Evolutionary conservation across 2,888 invertebrate genomes (phyloP), one percentile per base, ranked within the genome.

Genomic region (Mythimna lalbum): DNA sequence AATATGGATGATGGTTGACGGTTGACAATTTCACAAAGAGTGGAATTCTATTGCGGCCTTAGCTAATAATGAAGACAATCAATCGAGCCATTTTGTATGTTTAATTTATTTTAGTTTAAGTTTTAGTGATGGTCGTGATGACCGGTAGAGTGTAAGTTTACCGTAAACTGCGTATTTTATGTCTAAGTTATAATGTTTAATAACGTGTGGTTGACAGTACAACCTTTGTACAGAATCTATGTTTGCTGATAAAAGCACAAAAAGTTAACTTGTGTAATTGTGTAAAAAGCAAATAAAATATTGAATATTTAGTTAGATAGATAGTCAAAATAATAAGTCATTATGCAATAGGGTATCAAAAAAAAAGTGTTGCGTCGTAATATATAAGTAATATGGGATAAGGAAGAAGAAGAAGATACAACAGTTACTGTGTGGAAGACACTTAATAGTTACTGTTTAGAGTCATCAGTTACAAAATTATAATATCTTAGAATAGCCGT

Each of bases 91-190:
- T 43, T 19, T 17, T 1, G 2, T 39, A 6, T 27, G n/a, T 27
- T 60, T 27, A 31, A 52, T 66, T 36, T 52, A 59, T 31, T 31
- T 1, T 52, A n/a, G 36, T 10, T 1, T 66, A 39, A 60, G 50
- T 43, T 31, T 27, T 39, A 39, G 14, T 53, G 9, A 43, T 53
- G 12, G 7, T 27, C 1, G 14, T 55, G 12, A 17, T 43, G 19
- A 21, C 21, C 31, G 12, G n/a, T 9, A 10, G 6, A 1, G 7
- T 14, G 19, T 31, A 2, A 19, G 10, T 39, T 39, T 23, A 23
- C 10, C 17, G n/a, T 14, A 14, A 2, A 36, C 7, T 1, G 9
- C 1, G 9, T 17, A 5, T 56, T 33, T 39, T 23, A 21, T 17
- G 4, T 57, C 7, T 21, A 21, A n/a, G 21, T 12, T 56, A 33